Evolutionary conservation across 2,888 invertebrate genomes (phyloP), one percentile per base, ranked within the genome.

Genomic region (Tillus elongatus): DNA sequence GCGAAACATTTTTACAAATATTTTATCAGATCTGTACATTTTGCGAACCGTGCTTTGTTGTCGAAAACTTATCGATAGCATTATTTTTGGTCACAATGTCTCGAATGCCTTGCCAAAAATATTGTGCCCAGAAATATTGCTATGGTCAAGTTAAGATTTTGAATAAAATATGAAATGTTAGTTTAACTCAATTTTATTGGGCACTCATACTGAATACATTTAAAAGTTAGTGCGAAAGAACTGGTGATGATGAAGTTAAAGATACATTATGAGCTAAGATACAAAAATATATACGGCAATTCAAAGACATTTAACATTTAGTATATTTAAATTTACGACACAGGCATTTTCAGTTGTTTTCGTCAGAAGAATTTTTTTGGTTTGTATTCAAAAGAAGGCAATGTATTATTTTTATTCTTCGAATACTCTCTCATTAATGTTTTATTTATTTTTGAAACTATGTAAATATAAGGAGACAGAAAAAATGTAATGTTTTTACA

Each of bases 1-100:
- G 3, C 13, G 24, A n/a, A 6, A 19, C 6, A 19, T 19, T 19
- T 19, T 19, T 19, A 19, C 6, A 19, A 19, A 8, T 6, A n/a
- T n/a, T n/a, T 19, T n/a, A 19, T 30, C 9, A 4, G 26, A 35
- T 35, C 8, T 35, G 12, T 15, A 30, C 16, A 19, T 8, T 19
- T 19, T 19, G 53, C 63, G 68, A 68, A 67, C 68, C 67, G 60
- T 67, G 68, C 68, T 67, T 65, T 64, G 58, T 50, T 46, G 44
- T 43, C 26, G 11, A 24, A 37, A 3, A 19, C 12, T 11, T 31
- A 40, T 36, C n/a, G 6, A 26, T 10, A 11, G 16, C 26, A 16
- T 12, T 42, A 42, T 42, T 48, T 46, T 49, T 50, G 47, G 42
- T 43, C 47, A 50, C 50, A 29, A 14, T 9, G 29, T 30, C 16